Evolutionary conservation across 2,888 invertebrate genomes (phyloP).

Genomic region (Drosophila austrosaltans): DNA sequence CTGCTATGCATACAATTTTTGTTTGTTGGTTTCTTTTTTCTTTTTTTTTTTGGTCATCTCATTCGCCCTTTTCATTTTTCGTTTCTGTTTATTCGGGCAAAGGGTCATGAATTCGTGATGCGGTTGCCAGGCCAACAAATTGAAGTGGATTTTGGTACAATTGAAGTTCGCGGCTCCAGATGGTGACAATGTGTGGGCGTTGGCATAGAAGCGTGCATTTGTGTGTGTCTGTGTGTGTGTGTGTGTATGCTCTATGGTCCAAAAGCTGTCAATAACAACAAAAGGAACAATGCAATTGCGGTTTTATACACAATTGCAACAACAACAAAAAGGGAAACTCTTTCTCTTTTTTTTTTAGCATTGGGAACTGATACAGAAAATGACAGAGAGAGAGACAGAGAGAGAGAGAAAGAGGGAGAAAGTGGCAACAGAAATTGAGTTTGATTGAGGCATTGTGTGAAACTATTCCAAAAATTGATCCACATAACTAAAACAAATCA

Average conservation of each 20-base stretch:
- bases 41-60: conserved; percentile 14
- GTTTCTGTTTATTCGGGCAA: conserved; percentile 62
- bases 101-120: conserved; percentile 72
- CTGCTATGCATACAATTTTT: conserved; percentile 17
- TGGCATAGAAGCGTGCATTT: neutral
- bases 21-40: conserved; percentile 1
- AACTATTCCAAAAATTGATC: neutral
- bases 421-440: neutral
- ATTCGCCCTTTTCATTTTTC: conserved; percentile 16
- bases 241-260: neutral
- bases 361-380: too few relatives aligned
- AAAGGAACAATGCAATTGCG: conserved; percentile 37
- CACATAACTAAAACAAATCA: neutral
- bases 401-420: neutral
- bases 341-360: neutral
- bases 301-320: conserved; percentile 22
- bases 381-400: neutral
- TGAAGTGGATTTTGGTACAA: conserved; percentile 65
- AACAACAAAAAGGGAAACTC: neutral
- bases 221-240: too few relatives aligned
- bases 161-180: conserved; percentile 11
- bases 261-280: conserved; percentile 14
- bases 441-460: neutral
- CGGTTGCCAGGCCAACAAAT: conserved; percentile 62
- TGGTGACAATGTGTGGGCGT: conserved; percentile 20